A percentile compares a stretch with the other conserved stretches of the same genome.
phyloP scores from a whole-genome alignment of 2,888 invertebrate genomes.

The Globia sparganii region DNA sequence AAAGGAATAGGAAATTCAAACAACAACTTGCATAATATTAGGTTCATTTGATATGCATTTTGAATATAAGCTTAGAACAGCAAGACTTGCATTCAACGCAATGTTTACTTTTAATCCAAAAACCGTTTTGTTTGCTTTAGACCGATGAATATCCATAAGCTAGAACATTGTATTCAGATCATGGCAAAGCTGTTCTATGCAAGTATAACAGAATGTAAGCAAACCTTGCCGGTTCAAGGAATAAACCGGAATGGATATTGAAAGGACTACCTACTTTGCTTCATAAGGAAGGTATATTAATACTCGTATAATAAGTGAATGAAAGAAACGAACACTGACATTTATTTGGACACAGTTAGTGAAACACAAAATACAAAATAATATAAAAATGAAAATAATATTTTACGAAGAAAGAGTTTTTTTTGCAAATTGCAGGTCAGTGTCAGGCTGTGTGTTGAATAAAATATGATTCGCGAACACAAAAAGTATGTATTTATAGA shows the following conservation, averaged over 20 bases:
- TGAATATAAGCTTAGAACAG: constrained; percentile 14
- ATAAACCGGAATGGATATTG: constrained; percentile 17
- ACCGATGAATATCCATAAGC: constrained; percentile 49
- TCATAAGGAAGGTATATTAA: not conserved
- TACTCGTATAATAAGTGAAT: not conserved
- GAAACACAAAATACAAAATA: not conserved
- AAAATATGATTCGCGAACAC: not conserved
- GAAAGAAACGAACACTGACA: not conserved
- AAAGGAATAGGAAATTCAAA: constrained; percentile 4
- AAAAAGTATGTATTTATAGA: not conserved
- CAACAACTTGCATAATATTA: not conserved
- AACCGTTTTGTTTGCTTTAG: constrained; percentile 40
- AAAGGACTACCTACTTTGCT: not conserved
- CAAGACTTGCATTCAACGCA: constrained; percentile 22
- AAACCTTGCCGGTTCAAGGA: constrained; percentile 19
- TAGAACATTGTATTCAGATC: constrained; percentile 35
- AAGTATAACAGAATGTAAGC: constrained; percentile 31
- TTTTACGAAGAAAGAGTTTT: not conserved
- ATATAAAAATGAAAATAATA: not conserved
- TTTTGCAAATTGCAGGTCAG: not conserved
- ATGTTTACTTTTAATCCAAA: constrained; percentile 55
- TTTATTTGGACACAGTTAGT: not conserved
- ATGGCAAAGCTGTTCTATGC: constrained; percentile 20
- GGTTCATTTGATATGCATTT: not conserved
- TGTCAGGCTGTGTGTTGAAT: not conserved